Evolutionary conservation across 2,797 vertebrate species (phyloP).

Genomic region (Sebastes vulpes): DNA sequence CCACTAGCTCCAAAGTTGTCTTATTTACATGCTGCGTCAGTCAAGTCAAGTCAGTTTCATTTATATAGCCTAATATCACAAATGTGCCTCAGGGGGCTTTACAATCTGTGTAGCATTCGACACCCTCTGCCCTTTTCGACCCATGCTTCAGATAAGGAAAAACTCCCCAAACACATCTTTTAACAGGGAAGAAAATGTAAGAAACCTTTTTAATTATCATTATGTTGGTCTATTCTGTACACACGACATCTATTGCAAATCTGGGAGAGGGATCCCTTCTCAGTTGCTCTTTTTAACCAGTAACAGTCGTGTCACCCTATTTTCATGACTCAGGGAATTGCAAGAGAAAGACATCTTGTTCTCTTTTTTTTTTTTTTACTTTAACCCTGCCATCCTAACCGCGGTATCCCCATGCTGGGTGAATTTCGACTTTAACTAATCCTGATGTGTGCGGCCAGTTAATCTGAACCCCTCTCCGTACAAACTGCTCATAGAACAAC

Average conservation of each 20-base stretch:
- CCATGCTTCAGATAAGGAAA: background rate
- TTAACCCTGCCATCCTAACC: slow-evolving; percentile 44
- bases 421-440: slow-evolving; percentile 77
- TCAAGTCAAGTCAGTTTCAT: background rate
- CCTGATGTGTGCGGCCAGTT: slow-evolving; percentile 77
- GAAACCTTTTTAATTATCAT: background rate
- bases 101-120: background rate
- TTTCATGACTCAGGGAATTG: slow-evolving; percentile 58
- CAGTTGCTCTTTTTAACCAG: slow-evolving; percentile 1
- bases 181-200: background rate
- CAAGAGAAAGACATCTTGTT: slow-evolving; percentile 77
- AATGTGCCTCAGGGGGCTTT: background rate
- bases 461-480: slow-evolving; percentile 71
- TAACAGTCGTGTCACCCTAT: slow-evolving; percentile 51
- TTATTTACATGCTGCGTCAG: background rate
- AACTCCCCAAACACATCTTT: background rate
- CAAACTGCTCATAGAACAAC: slow-evolving; percentile 73
- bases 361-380: slow-evolving; percentile 34
- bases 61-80: background rate
- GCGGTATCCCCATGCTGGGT: slow-evolving; percentile 34
- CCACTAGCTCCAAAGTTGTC: background rate
- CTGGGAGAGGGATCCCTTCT: background rate
- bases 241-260: background rate
- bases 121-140: background rate
- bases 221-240: background rate